Percentiles rank a stretch among this genome's conserved stretches.
These are phyloP conservation scores for Ceratothoa steindachneri DNA, from an alignment of 2,888 invertebrate genomes.

Conservation along the genomic window DNA sequence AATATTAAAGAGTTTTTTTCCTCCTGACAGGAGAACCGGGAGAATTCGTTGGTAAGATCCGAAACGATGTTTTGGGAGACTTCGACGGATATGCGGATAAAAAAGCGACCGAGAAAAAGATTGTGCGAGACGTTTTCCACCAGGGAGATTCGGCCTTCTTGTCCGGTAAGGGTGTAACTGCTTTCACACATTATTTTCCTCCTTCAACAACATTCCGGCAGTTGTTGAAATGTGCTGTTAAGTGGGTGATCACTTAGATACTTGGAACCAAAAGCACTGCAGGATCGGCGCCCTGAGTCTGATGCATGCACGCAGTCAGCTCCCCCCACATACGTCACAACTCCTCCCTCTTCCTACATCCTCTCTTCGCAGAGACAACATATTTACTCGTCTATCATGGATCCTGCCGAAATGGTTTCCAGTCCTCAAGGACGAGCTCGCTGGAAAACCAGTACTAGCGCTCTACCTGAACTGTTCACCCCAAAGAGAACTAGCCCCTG, in stretches of 20 bases:
- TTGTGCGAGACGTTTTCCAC: constrained; percentile 78
- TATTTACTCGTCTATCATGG: not conserved
- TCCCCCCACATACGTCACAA: not conserved
- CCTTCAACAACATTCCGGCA: no score
- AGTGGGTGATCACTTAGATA: no score
- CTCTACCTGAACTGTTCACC: no score
- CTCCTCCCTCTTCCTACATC: not conserved
- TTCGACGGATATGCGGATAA: constrained; percentile 88
- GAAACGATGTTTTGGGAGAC: constrained; percentile 80
- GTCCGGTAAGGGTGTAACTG: no score
- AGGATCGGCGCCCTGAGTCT: no score
- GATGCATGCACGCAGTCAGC: no score
- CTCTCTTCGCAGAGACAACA: not conserved
- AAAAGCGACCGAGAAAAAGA: constrained; percentile 84
- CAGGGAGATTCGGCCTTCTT: constrained; percentile 89
- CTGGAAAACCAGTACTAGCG: no score
- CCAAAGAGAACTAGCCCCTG: no score
- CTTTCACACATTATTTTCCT: not conserved
- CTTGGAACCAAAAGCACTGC: no score
- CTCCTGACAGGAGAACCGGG: constrained; percentile 90
- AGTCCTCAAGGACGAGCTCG: no score
- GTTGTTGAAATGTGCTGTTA: no score
- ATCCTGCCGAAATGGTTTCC: not conserved
- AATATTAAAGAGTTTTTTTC: no score
- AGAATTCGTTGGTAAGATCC: constrained; percentile 92